Percentiles rank a stretch among this genome's conserved stretches.
Evolutionary conservation across 1,140 invertebrate species (phyloP).

Genomic region (Brachionus angularis): DNA sequence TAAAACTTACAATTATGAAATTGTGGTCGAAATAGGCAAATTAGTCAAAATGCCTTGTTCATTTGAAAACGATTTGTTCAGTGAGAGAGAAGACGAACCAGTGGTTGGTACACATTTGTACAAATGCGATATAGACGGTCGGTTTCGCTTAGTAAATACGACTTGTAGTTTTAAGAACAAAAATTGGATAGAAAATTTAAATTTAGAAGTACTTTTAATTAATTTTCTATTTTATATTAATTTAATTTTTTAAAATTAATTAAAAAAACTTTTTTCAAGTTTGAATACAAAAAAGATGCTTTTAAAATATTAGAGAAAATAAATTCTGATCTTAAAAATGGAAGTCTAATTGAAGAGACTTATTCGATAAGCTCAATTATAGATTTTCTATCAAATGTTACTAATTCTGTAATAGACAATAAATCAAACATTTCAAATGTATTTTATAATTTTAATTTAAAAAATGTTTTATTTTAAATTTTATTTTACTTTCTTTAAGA

Average conservation of each 20-base stretch:
- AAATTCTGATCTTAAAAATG: neutral
- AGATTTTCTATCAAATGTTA: conserved; percentile 14
- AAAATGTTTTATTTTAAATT: too few species aligned
- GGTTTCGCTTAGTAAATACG: conserved; percentile 1
- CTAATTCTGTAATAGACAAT: neutral
- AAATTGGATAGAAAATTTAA: neutral
- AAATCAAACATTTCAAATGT: too few species aligned
- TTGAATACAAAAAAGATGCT: neutral
- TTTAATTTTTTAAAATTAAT: too few species aligned
- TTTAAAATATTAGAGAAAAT: conserved; percentile 9
- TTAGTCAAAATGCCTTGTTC: neutral
- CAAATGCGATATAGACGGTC: conserved; percentile 15
- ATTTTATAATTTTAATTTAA: too few species aligned
- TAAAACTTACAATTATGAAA: too few species aligned
- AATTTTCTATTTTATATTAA: too few species aligned
- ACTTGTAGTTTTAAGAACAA: conserved; percentile 10
- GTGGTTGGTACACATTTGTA: conserved; percentile 13
- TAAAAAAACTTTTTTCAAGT: conserved; percentile 6
- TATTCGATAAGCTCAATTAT: neutral
- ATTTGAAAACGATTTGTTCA: conserved; percentile 8
- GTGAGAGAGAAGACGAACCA: neutral
- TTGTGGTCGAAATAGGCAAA: neutral
- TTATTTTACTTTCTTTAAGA: too few species aligned
- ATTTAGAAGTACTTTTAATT: conserved; percentile 10
- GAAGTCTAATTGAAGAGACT: neutral